Conservation (phyloP, 2,113 vertebrate species). For the Calypte anna region DNA sequence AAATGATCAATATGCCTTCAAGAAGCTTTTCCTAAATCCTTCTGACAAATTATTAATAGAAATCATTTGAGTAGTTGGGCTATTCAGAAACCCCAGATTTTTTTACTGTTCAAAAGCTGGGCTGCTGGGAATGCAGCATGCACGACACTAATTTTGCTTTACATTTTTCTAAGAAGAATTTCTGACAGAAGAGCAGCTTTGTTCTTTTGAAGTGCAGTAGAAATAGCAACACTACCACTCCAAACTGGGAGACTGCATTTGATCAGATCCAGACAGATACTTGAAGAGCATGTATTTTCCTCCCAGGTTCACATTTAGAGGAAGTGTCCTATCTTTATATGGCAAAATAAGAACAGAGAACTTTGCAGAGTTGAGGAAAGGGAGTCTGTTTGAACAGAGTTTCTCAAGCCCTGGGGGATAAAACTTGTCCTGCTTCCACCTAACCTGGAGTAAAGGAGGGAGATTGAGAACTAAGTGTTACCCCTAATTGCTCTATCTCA, state of each 20-base stretch:
- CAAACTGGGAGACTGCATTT: not conserved
- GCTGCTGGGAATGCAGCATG: not conserved
- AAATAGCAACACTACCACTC: not conserved
- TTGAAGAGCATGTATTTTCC: not conserved
- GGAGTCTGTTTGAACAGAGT: not conserved
- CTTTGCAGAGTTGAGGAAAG: not conserved
- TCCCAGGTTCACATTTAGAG: not conserved
- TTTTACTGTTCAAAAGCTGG: not conserved
- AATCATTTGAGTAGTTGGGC: not conserved
- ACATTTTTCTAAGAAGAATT: not conserved
- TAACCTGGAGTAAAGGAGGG: not conserved
- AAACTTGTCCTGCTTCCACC: not conserved
- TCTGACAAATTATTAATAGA: conserved; percentile 36
- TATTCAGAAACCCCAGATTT: not conserved
- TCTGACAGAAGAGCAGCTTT: not conserved
- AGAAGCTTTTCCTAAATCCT: conserved; percentile 29
- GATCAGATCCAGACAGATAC: not conserved
- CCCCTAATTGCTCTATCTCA: not conserved
- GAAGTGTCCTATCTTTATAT: not conserved
- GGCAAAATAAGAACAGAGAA: not conserved
- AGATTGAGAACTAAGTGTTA: not conserved
- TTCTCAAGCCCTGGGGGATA: not conserved
- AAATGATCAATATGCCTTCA: conserved; percentile 24
- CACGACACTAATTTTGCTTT: not conserved
- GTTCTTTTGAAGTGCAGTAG: not conserved